phyloP scores from a whole-genome alignment of 2,888 invertebrate species.

The Scrobipalpa atriplicella region DNA sequence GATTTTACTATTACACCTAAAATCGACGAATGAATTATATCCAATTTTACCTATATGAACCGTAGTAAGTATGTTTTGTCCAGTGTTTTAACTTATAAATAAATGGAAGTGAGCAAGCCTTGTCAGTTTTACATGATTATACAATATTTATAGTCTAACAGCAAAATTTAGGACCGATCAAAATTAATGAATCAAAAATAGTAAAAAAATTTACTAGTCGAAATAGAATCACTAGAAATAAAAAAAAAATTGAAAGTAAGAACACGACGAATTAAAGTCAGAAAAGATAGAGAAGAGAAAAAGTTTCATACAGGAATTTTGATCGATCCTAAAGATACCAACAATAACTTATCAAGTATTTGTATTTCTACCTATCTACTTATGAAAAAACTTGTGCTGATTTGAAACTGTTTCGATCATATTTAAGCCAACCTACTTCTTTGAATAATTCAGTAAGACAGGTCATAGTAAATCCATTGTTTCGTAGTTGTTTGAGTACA shows the following conservation, averaged over 20 bases:
- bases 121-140: slow-evolving; percentile 41
- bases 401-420: slow-evolving; percentile 47
- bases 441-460: not conserved
- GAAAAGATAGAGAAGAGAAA: not conserved
- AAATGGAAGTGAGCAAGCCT: slow-evolving; percentile 68
- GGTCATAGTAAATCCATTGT: not conserved
- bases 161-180: slow-evolving; percentile 53
- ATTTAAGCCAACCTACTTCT: slow-evolving; percentile 22
- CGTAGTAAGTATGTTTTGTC: not conserved
- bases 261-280: not conserved
- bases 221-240: not conserved
- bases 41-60: not conserved
- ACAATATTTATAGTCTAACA: slow-evolving; percentile 21
- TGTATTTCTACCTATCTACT: slow-evolving; percentile 71
- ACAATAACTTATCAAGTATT: slow-evolving; percentile 54
- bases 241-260: not conserved
- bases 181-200: slow-evolving; percentile 34
- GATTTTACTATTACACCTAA: not conserved
- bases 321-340: slow-evolving; percentile 15
- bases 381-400: slow-evolving; percentile 76
- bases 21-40: not conserved
- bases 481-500: slow-evolving; percentile 44
- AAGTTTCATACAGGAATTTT: not conserved
- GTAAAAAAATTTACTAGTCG: too few relatives aligned
- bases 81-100: slow-evolving; percentile 13